Evolutionary conservation across 2,888 invertebrate species (phyloP).

Genomic region (Machimus atricapillus): DNA sequence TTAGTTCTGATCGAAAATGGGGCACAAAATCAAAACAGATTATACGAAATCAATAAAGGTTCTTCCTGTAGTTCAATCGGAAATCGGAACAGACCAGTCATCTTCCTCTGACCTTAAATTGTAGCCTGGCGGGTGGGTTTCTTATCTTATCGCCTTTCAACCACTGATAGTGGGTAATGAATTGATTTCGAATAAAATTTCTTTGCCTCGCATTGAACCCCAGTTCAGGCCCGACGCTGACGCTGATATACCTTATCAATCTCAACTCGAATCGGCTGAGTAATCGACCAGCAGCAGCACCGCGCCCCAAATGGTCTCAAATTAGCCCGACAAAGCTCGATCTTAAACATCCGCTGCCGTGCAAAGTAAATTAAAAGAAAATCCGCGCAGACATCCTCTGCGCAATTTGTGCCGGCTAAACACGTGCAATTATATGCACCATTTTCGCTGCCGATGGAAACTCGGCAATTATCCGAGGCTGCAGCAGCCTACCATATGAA

Average conservation of each 20-base stretch:
- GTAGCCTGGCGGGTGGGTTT: neutral
- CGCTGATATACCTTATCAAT: neutral
- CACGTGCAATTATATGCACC: conserved; percentile 12
- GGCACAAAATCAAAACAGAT: neutral
- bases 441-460: neutral
- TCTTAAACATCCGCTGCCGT: neutral
- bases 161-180: neutral
- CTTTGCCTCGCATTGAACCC: neutral
- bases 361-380: neutral
- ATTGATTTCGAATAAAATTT: neutral
- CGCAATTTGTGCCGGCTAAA: neutral
- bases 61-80: neutral
- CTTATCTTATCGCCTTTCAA: neutral
- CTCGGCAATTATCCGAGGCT: neutral
- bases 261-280: neutral
- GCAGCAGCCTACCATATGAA: neutral
- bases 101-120: neutral
- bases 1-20: neutral
- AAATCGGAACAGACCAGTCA: neutral
- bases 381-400: neutral
- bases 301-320: neutral
- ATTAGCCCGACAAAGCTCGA: neutral
- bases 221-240: neutral
- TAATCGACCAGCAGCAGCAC: neutral
- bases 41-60: neutral